These are phyloP conservation scores for Mugil cephalus DNA, from an alignment of 2,113 vertebrate genomes.

Conservation along the genomic window DNA sequence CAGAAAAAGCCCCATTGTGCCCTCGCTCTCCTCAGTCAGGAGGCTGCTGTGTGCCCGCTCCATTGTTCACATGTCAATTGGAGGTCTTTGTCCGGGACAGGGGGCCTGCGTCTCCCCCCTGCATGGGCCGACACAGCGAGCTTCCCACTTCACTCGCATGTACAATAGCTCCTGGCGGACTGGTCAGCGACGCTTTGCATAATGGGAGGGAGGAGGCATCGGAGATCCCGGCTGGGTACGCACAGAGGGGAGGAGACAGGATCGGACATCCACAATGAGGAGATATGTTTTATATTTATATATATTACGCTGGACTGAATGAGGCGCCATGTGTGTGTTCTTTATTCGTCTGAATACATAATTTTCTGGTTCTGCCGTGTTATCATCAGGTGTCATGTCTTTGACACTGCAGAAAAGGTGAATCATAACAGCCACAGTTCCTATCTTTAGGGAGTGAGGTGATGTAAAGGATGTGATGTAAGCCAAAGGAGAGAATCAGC, in stretches of 20 bases:
- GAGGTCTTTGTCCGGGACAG: slow-evolving; percentile 66
- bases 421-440: too few relatives aligned
- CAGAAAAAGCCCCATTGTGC: slow-evolving; percentile 70
- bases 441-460: too few relatives aligned
- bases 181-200: slow-evolving; percentile 19
- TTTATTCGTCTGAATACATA: too few relatives aligned
- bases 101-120: slow-evolving; percentile 35
- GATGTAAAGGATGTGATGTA: too few relatives aligned
- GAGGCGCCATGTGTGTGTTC: too few relatives aligned
- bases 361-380: neutral
- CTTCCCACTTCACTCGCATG: slow-evolving; percentile 54
- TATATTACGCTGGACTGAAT: neutral
- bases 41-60: slow-evolving; percentile 73
- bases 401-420: too few relatives aligned
- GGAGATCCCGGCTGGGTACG: slow-evolving; percentile 8
- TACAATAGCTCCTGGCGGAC: slow-evolving; percentile 28
- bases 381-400: neutral
- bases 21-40: slow-evolving; percentile 32
- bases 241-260: neutral
- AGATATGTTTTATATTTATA: too few relatives aligned
- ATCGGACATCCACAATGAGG: neutral
- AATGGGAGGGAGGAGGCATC: neutral
- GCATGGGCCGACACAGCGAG: slow-evolving; percentile 29
- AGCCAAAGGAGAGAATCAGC: too few relatives aligned
- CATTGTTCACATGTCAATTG: slow-evolving; percentile 74